phyloP scores from a whole-genome alignment of 2,113 vertebrate genomes.

The Chloebia gouldiae region DNA sequence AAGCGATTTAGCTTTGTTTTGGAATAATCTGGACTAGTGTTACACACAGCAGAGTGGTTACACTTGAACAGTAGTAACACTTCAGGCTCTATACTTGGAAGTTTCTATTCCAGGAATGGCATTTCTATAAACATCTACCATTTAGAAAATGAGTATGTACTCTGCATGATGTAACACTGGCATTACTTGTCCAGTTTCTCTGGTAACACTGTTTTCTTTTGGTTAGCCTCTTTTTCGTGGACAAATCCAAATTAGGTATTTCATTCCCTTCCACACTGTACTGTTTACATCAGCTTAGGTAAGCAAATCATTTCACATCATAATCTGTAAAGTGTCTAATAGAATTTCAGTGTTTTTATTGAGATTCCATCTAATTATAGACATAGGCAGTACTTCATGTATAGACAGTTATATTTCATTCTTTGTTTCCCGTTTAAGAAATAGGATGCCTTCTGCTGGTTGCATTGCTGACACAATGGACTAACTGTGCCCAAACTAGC shows the following conservation, averaged over 20 bases:
- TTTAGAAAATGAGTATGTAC: background rate
- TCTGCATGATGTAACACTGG: background rate
- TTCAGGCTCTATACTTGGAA: background rate
- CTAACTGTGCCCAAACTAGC: background rate
- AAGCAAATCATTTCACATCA: background rate
- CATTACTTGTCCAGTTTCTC: background rate
- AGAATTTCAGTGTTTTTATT: background rate
- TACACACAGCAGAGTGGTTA: background rate
- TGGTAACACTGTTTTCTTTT: background rate
- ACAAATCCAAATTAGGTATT: background rate
- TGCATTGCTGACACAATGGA: background rate
- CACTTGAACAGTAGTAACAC: background rate
- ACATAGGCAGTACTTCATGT: background rate
- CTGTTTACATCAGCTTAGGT: rapidly evolving
- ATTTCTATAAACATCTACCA: background rate
- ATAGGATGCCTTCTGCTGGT: background rate
- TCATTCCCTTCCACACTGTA: background rate
- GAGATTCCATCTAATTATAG: background rate
- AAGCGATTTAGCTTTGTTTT: background rate
- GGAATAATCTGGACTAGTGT: background rate
- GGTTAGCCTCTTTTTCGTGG: background rate
- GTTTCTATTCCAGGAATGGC: background rate
- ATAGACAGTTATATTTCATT: background rate
- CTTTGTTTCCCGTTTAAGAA: background rate
- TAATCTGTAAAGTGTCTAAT: background rate